These are phyloP conservation scores for Catostylus mosaicus DNA, from an alignment of 30 jellyfish, hydroid and myxozoan genomes.

Conservation along the genomic window DNA sequence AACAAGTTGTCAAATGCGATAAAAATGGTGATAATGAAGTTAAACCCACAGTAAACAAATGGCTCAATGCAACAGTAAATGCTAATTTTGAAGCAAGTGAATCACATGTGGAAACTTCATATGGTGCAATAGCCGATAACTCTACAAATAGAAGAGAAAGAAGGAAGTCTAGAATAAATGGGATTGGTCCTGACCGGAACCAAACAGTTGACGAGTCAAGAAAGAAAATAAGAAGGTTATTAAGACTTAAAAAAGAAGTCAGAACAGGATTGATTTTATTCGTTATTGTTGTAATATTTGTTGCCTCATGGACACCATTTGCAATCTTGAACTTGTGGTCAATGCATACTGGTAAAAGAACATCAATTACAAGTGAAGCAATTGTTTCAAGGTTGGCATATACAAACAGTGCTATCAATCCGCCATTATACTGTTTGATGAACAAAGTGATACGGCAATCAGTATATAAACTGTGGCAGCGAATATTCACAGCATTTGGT, in stretches of 20 bases:
- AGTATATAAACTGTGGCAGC: slow-evolving; percentile 35
- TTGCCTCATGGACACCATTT: slow-evolving; percentile 70
- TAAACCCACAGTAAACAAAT: slow-evolving; percentile 18
- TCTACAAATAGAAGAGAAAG: neutral
- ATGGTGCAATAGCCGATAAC: neutral
- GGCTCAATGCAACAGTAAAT: slow-evolving; percentile 7
- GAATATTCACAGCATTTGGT: slow-evolving; percentile 20
- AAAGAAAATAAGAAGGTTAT: neutral
- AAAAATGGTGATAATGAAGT: neutral
- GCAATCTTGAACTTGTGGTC: slow-evolving; percentile 66
- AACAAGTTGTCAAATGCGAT: slow-evolving; percentile 17
- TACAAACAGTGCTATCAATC: slow-evolving; percentile 66
- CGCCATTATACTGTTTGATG: slow-evolving; percentile 70
- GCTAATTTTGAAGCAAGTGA: neutral
- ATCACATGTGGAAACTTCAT: neutral
- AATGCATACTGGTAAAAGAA: slow-evolving; percentile 43
- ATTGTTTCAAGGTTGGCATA: slow-evolving; percentile 68
- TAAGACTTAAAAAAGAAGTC: slow-evolving; percentile 41
- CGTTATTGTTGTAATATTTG: slow-evolving; percentile 51
- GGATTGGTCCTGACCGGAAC: no score
- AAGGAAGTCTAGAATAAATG: neutral
- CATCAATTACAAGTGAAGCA: slow-evolving; percentile 49
- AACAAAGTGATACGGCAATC: slow-evolving; percentile 45
- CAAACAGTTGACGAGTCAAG: no score
- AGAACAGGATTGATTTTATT: slow-evolving; percentile 53